These are phyloP conservation scores for Colossoma macropomum DNA, from an alignment of 2,113 vertebrate genomes.

Conservation along the genomic window DNA sequence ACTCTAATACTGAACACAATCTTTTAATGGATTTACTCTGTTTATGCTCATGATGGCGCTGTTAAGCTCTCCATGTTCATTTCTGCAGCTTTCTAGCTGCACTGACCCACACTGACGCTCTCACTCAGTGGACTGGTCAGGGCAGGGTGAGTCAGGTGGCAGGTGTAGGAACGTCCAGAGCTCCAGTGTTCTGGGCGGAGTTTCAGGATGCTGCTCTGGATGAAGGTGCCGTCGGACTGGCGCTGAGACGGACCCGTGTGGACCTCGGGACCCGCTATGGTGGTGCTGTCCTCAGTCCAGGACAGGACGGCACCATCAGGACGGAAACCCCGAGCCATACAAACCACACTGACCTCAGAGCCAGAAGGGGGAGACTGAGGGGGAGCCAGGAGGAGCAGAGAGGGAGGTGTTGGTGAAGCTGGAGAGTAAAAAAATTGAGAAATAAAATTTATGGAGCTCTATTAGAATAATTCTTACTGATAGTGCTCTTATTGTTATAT, in stretches of 20 bases:
- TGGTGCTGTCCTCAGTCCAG: not conserved
- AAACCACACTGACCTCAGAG: conserved; percentile 60
- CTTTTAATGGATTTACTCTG: not conserved
- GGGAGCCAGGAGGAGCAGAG: conserved; percentile 49
- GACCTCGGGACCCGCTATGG: accelerated
- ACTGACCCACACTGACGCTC: conserved; percentile 39
- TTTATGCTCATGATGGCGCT: not conserved
- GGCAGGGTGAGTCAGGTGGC: conserved; percentile 60
- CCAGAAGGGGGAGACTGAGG: accelerated
- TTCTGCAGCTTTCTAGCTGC: conserved; percentile 31
- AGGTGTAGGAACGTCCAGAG: not conserved
- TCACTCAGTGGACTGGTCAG: conserved; percentile 53
- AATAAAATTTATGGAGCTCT: no score
- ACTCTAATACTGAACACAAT: not conserved
- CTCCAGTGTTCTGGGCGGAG: not conserved
- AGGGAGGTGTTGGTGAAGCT: no score
- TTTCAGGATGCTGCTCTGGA: conserved; percentile 65
- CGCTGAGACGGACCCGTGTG: conserved; percentile 20
- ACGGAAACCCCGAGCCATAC: conserved; percentile 45
- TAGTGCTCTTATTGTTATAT: no score
- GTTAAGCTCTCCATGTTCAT: not conserved
- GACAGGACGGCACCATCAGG: accelerated
- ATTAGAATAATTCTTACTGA: no score
- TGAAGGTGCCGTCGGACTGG: conserved; percentile 61
- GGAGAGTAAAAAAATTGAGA: no score